phyloP scores from a whole-genome alignment of 2,888 invertebrate genomes.

The Dolichopus griseipennis region DNA sequence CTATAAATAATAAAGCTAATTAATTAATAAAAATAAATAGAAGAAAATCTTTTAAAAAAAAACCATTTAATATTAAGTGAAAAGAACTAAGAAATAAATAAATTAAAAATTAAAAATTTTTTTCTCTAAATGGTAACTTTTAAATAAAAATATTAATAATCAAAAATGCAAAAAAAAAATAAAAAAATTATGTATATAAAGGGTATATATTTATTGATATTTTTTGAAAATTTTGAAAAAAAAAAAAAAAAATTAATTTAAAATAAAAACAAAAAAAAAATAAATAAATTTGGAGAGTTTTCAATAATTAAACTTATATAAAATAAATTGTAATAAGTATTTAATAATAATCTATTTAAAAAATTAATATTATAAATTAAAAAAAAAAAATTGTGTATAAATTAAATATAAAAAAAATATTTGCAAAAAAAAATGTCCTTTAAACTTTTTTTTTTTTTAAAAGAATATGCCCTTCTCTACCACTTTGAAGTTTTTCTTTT shows the following conservation, averaged over 20 bases:
- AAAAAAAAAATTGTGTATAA: constrained; percentile 8
- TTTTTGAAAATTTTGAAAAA: constrained; percentile 26
- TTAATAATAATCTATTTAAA: constrained; percentile 8
- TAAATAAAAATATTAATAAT: not conserved
- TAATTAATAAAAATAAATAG: no score
- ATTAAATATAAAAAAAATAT: no score
- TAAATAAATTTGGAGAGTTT: not conserved
- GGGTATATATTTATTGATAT: constrained; percentile 19
- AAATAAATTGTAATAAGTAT: constrained; percentile 7
- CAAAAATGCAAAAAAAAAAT: not conserved
- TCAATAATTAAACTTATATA: not conserved
- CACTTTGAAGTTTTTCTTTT: no score
- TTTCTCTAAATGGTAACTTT: no score
- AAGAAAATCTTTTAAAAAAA: no score
- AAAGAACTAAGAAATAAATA: no score
- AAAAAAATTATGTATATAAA: not conserved
- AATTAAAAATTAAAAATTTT: no score
- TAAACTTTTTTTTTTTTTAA: no score
- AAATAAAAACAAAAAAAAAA: constrained; percentile 4
- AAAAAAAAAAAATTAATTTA: constrained; percentile 9
- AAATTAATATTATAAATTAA: constrained; percentile 14
- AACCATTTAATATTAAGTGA: no score
- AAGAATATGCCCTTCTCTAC: no score
- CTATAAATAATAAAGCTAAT: no score
- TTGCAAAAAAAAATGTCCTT: no score